Evolutionary conservation across 37 sponge, comb jelly and placozoan genomes (phyloP).

Genomic region (Sycon ciliatum): DNA sequence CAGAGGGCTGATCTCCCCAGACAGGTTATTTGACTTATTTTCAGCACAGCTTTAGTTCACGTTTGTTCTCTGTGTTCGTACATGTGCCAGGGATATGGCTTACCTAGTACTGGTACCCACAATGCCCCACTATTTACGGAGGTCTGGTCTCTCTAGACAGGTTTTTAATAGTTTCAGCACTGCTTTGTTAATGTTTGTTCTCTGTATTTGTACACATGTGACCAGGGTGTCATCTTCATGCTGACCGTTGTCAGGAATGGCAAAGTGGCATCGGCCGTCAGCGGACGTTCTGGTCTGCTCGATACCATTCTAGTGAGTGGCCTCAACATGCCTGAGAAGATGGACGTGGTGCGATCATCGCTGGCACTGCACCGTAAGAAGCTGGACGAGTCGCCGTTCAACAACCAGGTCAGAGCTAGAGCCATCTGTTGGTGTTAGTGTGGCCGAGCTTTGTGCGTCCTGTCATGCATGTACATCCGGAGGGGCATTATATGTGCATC

Average conservation of each 20-base stretch:
- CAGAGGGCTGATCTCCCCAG: no score
- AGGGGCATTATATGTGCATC: background rate
- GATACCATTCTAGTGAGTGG: slow-evolving; percentile 43
- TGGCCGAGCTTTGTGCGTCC: background rate
- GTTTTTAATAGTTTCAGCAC: no score
- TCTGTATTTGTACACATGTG: slow-evolving; percentile 22
- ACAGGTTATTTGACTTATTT: no score
- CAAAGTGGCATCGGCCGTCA: slow-evolving; percentile 22
- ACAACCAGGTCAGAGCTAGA: slow-evolving; percentile 52
- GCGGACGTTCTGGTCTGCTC: slow-evolving; percentile 35
- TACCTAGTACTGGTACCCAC: no score
- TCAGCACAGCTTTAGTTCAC: no score
- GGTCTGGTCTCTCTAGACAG: no score
- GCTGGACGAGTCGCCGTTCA: slow-evolving; percentile 91
- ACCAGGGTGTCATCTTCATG: slow-evolving; percentile 47
- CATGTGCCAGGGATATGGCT: no score
- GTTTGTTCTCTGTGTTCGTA: no score
- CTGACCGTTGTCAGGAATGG: slow-evolving; percentile 53
- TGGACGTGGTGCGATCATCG: slow-evolving; percentile 64
- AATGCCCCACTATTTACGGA: no score
- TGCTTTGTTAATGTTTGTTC: background rate
- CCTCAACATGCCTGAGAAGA: slow-evolving; percentile 80
- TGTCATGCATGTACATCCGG: background rate
- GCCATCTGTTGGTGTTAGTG: background rate
- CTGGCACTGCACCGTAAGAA: slow-evolving; percentile 72